Conservation (phyloP, 2,113 vertebrate species). For the Oriolus oriolus region DNA sequence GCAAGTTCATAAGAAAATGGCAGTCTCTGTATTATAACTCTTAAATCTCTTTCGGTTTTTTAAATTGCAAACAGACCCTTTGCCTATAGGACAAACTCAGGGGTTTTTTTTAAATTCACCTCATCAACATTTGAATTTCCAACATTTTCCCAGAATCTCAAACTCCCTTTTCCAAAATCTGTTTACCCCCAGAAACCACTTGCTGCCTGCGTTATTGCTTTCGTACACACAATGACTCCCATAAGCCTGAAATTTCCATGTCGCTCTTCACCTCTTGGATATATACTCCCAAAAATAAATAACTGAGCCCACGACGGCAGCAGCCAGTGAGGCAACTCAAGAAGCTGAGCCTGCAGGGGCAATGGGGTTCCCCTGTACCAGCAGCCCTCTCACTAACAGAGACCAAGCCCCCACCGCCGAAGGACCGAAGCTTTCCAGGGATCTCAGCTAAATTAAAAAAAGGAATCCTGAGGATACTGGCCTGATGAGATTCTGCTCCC, state of each 20-base stretch:
- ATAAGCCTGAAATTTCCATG: not conserved
- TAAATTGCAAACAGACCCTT: not conserved
- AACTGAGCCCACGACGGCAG: not conserved
- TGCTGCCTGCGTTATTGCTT: not conserved
- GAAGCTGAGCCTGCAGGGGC: not conserved
- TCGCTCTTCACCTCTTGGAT: not conserved
- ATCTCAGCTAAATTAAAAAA: not conserved
- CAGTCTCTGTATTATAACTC: not conserved
- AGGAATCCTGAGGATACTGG: not conserved
- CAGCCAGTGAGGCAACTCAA: not conserved
- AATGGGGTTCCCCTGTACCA: not conserved
- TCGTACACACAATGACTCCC: not conserved
- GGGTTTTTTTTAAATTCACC: not conserved
- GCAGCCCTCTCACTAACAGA: not conserved
- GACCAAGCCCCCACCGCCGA: not conserved
- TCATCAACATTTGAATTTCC: not conserved
- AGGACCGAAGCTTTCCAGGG: not conserved
- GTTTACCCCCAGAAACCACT: not conserved
- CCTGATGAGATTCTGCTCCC: not conserved
- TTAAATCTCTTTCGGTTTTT: not conserved
- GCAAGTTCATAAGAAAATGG: not conserved
- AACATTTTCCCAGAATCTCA: not conserved
- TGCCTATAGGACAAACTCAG: not conserved
- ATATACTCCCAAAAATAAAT: not conserved
- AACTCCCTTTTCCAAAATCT: slow-evolving; percentile 11